Evolutionary conservation across 2,888 invertebrate species (phyloP), one percentile per base, ranked within the genome.

Genomic region (Drosophila kanekoi): DNA sequence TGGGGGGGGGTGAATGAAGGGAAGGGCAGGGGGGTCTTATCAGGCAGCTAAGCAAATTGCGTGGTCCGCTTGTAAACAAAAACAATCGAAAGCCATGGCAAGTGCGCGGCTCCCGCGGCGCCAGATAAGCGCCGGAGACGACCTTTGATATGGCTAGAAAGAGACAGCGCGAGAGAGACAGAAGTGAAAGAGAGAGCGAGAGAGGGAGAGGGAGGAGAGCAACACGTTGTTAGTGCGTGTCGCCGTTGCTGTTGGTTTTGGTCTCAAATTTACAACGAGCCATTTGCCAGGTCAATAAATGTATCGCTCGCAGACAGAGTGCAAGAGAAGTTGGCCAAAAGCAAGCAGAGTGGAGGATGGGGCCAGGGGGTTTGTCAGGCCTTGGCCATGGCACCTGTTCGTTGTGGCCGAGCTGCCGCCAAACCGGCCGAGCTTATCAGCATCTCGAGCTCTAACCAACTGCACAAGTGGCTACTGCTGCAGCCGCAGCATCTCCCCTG

Each of bases 41-140:
- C 82, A 68, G 47, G 32, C 62, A 63, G 32, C 78, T 65, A 69
- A 71, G 68, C 73, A 58, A 77, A 77, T 79, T 87, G 79, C 85
- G 82, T 82, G 82, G 74, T 64, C 38, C 45, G 76, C 49, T 62
- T 69, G 88, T 79, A 82, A 85, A 86, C 88, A 82, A 82, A 67
- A 74, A 70, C 77, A 86, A 83, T 80, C 67, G 62, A 61, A 18
- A 16, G 38, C 23, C 8, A 35, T 52, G 60, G 38, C 43, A 56
- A 65, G 40, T 53, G 63, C 52, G 28, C 48, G 51, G 28, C 54
- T 38, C 32, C 32, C 45, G 20, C 58, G 16, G 18, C 33, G 11
- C 35, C 16, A 67, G 74, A 74, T 74, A 72, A 74, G 60, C 53
- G 3, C 4, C 47, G 33, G 13, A 32, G 14, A 23, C 58, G 78